A percentile compares a stretch with the other conserved stretches of the same genome.
Conservation (phyloP, 64 coral and sea anemone genomes). For the Pocillopora damicornis region DNA sequence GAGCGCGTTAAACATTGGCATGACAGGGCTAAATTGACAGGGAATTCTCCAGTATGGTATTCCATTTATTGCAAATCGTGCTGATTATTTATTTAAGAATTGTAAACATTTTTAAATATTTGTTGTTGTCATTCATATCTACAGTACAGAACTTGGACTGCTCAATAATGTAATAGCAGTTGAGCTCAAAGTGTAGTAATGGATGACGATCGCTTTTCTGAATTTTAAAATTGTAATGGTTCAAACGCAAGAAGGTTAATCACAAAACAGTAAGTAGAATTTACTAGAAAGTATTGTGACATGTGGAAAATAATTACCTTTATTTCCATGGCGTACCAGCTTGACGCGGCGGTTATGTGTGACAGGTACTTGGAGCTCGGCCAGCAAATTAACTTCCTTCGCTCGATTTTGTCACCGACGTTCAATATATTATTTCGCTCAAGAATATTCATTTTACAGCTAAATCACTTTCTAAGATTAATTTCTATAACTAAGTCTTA, state of each 20-base stretch:
- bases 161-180: not conserved
- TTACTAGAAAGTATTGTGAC: not conserved
- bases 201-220: not conserved
- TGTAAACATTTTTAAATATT: not conserved
- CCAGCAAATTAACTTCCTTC: not conserved
- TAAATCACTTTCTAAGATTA: too few relatives aligned
- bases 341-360: not conserved
- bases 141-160: not conserved
- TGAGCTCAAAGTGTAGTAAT: not conserved
- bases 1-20: not conserved
- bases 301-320: not conserved
- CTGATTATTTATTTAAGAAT: constrained; percentile 2
- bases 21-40: not conserved
- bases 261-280: not conserved
- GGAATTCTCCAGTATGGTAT: not conserved
- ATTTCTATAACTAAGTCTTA: too few relatives aligned
- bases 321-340: not conserved
- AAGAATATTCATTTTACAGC: too few relatives aligned
- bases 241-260: not conserved
- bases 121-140: not conserved
- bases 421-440: too few relatives aligned
- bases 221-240: not conserved
- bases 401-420: too few relatives aligned
- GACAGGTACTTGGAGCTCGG: constrained; percentile 14
- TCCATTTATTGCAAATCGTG: not conserved